Percentiles rank a stretch among this genome's conserved stretches.
phyloP scores from a whole-genome alignment of 2,888 invertebrate species.

The Pyralis farinalis region DNA sequence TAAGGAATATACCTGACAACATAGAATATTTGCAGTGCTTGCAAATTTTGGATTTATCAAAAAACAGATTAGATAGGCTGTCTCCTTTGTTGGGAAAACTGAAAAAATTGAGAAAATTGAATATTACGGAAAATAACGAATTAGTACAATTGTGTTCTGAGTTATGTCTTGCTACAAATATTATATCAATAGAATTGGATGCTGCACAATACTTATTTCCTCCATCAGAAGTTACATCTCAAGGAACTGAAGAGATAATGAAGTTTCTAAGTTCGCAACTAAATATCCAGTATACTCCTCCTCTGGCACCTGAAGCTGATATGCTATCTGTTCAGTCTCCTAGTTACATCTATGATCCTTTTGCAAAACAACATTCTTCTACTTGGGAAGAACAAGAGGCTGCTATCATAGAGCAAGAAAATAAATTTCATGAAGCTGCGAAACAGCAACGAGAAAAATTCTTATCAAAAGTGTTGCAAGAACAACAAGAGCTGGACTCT shows the following conservation, averaged over 20 bases:
- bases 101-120: constrained; percentile 80
- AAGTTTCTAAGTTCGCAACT: constrained; percentile 78
- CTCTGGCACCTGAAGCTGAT: constrained; percentile 45
- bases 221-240: constrained; percentile 77
- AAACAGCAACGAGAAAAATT: constrained; percentile 84
- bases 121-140: constrained; percentile 81
- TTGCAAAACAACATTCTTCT: constrained; percentile 43
- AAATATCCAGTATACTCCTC: constrained; percentile 73
- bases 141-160: constrained; percentile 83
- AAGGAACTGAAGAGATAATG: constrained; percentile 84
- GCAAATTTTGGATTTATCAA: constrained; percentile 85
- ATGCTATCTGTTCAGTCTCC: constrained; percentile 45
- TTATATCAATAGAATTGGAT: constrained; percentile 83
- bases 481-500: constrained; percentile 84
- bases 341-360: constrained; percentile 50
- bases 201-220: constrained; percentile 84
- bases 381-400: constrained; percentile 84
- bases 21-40: constrained; percentile 84
- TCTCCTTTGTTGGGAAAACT: constrained; percentile 84
- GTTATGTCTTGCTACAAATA: constrained; percentile 83
- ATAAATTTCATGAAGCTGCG: constrained; percentile 82
- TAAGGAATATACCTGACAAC: constrained; percentile 85
- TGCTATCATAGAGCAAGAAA: constrained; percentile 83
- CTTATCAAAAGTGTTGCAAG: constrained; percentile 70
- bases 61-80: constrained; percentile 84